Evolutionary conservation across 2,888 invertebrate genomes (phyloP).

Genomic region (Chloroclysta siterata): DNA sequence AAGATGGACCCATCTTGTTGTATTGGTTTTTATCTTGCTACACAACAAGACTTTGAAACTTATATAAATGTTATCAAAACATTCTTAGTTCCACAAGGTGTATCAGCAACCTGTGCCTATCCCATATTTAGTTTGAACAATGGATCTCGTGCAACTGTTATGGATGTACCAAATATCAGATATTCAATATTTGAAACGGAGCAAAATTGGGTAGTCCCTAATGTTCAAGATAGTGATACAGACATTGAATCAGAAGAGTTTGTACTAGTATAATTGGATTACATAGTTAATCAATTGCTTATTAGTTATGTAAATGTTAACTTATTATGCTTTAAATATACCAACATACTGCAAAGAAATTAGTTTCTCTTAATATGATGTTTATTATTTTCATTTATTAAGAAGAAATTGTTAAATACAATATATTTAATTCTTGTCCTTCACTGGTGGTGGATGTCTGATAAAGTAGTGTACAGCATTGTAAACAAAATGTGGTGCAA

Average conservation of each 20-base stretch:
- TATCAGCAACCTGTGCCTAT: slow-evolving; percentile 86
- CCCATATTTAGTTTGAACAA: slow-evolving; percentile 93
- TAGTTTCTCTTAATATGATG: slow-evolving; percentile 19
- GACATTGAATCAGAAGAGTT: slow-evolving; percentile 90
- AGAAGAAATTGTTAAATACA: neutral
- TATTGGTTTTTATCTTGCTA: slow-evolving; percentile 94
- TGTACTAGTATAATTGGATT: slow-evolving; percentile 81
- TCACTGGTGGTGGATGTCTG: slow-evolving; percentile 75
- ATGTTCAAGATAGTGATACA: slow-evolving; percentile 85
- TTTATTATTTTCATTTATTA: slow-evolving; percentile 6
- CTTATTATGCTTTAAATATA: slow-evolving; percentile 44
- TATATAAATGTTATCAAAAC: slow-evolving; percentile 89
- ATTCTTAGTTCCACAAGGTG: slow-evolving; percentile 77
- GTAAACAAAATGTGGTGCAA: slow-evolving; percentile 87
- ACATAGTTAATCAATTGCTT: slow-evolving; percentile 27
- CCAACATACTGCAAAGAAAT: slow-evolving; percentile 18
- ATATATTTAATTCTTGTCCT: slow-evolving; percentile 65
- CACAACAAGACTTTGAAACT: slow-evolving; percentile 90
- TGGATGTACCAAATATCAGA: slow-evolving; percentile 83
- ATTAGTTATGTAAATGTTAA: slow-evolving; percentile 29
- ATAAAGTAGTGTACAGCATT: slow-evolving; percentile 81
- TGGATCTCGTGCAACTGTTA: slow-evolving; percentile 87
- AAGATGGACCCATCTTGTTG: slow-evolving; percentile 98
- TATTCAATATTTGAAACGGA: slow-evolving; percentile 83
- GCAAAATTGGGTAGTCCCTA: slow-evolving; percentile 78